phyloP scores from a whole-genome alignment of 2,797 vertebrate genomes.

The Netta rufina region DNA sequence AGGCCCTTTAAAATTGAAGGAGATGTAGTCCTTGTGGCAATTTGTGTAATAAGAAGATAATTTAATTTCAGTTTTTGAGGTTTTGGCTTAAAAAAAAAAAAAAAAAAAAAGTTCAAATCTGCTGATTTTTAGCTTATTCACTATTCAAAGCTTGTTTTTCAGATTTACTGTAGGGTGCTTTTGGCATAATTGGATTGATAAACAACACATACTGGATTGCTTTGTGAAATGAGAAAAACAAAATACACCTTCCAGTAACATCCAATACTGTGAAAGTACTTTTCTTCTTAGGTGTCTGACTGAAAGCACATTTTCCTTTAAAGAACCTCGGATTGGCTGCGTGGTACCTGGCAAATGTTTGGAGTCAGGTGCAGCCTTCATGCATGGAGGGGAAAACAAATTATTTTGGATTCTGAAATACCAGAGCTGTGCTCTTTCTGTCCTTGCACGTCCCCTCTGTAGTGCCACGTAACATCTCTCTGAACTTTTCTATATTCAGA shows the following conservation, averaged over 20 bases:
- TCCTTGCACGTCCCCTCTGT: background rate
- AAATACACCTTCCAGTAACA: background rate
- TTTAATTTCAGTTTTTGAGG: background rate
- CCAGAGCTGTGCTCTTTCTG: background rate
- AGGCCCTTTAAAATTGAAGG: background rate
- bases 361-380: background rate
- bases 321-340: background rate
- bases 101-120: background rate
- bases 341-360: background rate
- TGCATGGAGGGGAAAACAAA: background rate
- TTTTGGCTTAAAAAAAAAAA: background rate
- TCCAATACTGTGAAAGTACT: background rate
- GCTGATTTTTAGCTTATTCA: background rate
- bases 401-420: background rate
- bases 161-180: conserved; percentile 4
- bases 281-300: background rate
- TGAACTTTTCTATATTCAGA: background rate
- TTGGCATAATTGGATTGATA: conserved; percentile 34
- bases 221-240: background rate
- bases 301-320: conserved; percentile 9
- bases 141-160: background rate
- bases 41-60: background rate
- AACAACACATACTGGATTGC: background rate
- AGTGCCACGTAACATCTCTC: background rate
- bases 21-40: background rate